Conservation (phyloP, 2,113 vertebrate species). For the Campylomormyrus tamandua region DNA sequence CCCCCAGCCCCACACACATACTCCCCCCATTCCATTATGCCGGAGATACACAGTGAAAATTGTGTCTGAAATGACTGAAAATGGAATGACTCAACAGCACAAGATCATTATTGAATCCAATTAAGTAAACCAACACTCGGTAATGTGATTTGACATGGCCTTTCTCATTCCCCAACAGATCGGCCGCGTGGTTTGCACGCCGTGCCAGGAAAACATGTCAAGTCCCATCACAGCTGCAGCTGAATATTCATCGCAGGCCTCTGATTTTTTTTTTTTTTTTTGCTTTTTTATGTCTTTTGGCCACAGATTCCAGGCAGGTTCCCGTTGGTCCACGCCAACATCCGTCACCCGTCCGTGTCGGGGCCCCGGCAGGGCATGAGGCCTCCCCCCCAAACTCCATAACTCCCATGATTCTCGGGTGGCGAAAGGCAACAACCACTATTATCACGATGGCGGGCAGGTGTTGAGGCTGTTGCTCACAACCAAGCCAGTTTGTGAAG, state of each 20-base stretch:
- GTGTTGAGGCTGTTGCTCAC: neutral
- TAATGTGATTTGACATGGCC: slow-evolving; percentile 53
- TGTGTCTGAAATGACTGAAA: slow-evolving; percentile 24
- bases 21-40: slow-evolving; percentile 10
- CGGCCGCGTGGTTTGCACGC: slow-evolving; percentile 55
- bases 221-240: slow-evolving; percentile 61
- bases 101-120: slow-evolving; percentile 43
- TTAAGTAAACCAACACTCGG: slow-evolving; percentile 48
- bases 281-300: slow-evolving; percentile 14
- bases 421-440: too few species aligned
- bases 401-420: neutral
- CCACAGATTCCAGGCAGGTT: slow-evolving; percentile 8
- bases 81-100: slow-evolving; percentile 48
- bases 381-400: slow-evolving; percentile 20
- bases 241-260: slow-evolving; percentile 63
- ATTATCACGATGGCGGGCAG: neutral
- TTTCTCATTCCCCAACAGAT: slow-evolving; percentile 52
- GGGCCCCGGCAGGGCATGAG: slow-evolving; percentile 12
- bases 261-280: slow-evolving; percentile 20
- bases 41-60: slow-evolving; percentile 4
- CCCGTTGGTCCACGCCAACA: slow-evolving; percentile 31
- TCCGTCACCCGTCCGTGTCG: slow-evolving; percentile 1
- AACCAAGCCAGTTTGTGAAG: neutral
- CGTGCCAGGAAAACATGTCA: slow-evolving; percentile 60
- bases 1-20: neutral